phyloP scores from a whole-genome alignment of 2,888 invertebrate genomes.

The Thecocarcelia acutangulata region DNA sequence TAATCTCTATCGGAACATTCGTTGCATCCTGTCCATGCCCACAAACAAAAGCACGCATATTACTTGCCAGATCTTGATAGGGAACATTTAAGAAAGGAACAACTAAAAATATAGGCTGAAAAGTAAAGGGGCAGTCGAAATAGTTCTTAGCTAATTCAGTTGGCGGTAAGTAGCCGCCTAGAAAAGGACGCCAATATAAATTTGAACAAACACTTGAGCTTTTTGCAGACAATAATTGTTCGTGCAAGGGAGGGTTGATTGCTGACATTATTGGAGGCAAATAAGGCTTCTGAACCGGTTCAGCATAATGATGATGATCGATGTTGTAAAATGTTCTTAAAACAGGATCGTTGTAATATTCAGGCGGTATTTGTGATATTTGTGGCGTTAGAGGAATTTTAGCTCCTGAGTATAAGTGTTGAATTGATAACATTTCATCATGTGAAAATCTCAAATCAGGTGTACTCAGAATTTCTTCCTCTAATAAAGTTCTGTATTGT shows the following conservation, averaged over 20 bases:
- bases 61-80: background rate
- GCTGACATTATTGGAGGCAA: background rate
- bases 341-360: conserved; percentile 50
- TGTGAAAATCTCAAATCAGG: conserved; percentile 33
- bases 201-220: background rate
- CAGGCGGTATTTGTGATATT: background rate
- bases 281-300: background rate
- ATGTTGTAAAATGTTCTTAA: conserved; percentile 55
- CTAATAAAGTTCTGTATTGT: conserved; percentile 26
- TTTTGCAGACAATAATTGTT: background rate
- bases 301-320: background rate
- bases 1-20: background rate
- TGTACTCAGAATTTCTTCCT: conserved; percentile 37
- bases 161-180: background rate
- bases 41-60: background rate
- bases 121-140: conserved; percentile 1
- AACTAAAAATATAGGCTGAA: conserved; percentile 42
- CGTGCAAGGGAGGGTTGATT: background rate
- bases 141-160: background rate
- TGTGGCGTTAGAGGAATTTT: background rate
- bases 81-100: conserved; percentile 17
- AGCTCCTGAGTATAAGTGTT: background rate
- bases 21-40: background rate
- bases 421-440: conserved; percentile 35
- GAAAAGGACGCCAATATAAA: background rate